phyloP scores from a whole-genome alignment of 1,140 invertebrate species.

The Diorhabda elongata region DNA sequence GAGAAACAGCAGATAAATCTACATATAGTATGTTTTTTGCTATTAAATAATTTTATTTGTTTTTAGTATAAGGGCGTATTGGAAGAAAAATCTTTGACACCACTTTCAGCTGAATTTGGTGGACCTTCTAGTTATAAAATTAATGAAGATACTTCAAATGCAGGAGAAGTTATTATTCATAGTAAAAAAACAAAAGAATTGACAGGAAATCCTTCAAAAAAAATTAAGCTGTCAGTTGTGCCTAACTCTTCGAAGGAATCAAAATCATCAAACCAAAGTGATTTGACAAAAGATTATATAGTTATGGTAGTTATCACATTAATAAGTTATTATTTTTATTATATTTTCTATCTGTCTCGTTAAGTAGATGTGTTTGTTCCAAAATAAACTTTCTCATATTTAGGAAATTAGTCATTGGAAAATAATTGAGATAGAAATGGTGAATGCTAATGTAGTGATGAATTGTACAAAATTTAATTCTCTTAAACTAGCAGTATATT shows the following conservation, averaged over 20 bases:
- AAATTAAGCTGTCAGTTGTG: constrained; percentile 52
- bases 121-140: neutral
- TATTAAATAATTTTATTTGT: neutral
- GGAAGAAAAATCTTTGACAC: constrained; percentile 8
- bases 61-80: constrained; percentile 18
- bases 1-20: too few relatives aligned
- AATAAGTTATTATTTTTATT: constrained; percentile 47
- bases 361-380: constrained; percentile 6
- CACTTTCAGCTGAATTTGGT: constrained; percentile 9
- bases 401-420: neutral
- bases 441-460: too few relatives aligned
- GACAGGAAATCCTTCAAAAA: constrained; percentile 43
- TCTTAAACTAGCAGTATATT: too few relatives aligned
- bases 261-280: constrained; percentile 7
- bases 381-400: neutral
- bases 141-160: constrained; percentile 4
- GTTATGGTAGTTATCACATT: constrained; percentile 34
- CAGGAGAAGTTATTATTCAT: constrained; percentile 25
- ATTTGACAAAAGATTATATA: constrained; percentile 33
- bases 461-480: too few relatives aligned
- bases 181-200: constrained; percentile 45
- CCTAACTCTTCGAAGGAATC: constrained; percentile 39
- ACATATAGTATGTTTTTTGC: too few relatives aligned
- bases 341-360: constrained; percentile 42
- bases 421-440: too few relatives aligned